Base-by-base conservation (phyloP, 2,113 vertebrate species). In the Apodemus speciosus region DNA sequence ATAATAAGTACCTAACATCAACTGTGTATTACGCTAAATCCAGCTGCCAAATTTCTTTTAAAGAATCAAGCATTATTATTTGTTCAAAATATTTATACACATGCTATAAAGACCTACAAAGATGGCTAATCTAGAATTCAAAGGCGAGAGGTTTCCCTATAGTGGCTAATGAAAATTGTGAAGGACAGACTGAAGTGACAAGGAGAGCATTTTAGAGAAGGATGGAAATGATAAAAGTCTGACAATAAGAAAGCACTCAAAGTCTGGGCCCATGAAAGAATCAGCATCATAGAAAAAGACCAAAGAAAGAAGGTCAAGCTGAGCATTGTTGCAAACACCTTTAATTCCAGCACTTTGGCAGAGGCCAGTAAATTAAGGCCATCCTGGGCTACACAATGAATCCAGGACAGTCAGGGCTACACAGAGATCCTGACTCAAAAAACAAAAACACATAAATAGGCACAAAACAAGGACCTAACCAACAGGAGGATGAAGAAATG, bases 11-110 rank as follows among this genome's bases (percentile, higher is more conserved):
- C 14, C 35, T 77, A 85, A 4, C 27, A 89, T 4, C 69, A 40
- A 69, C 40, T 46, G 93, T 92, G 38, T 84, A 68, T 21, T 83
- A 83, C 69, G 49, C 13, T 79, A 92, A 89, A 95, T 64, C 43
- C 40, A 76, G 14, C 66, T 27, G 91, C 7, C 58, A 92, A 88
- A 40, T 40, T 51, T 69, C 10, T 69, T 84, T 85, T 71, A 51
- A 46, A 94, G 46, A 89, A 80, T 58, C 30, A 85, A 95, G 51
- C 71, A 92, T 35, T 76, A 2, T 89, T 69, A 96, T 35, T 95
- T 92, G n/a, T 56, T 88, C 77, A 91, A 92, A 95, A 79, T 88
- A 91, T 38, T 89, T 60, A 38, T 68, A 62, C 46, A 94, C 43
- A 91, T 53, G 2, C 62, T 6, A 86, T 2, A 87, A n/a, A n/a